Conservation (phyloP, 2,113 vertebrate genomes). For the Lepisosteus osseus region DNA sequence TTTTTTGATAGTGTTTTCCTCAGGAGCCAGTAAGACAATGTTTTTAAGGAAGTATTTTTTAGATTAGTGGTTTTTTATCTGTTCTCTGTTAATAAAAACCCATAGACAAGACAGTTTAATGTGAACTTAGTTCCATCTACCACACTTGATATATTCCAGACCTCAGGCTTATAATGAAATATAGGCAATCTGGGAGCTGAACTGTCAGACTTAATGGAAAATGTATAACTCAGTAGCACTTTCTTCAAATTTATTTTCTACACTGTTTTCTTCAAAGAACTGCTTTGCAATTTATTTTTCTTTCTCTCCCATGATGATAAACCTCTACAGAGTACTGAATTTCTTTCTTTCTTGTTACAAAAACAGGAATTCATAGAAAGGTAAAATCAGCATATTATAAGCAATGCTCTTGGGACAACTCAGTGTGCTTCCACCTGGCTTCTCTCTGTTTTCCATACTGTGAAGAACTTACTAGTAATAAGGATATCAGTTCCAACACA, state of each 20-base stretch:
- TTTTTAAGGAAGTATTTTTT: not conserved
- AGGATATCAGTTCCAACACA: no score
- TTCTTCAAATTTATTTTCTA: not conserved
- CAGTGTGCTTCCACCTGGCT: no score
- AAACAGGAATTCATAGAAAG: no score
- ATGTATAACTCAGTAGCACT: not conserved
- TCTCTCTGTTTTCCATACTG: no score
- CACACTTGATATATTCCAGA: constrained; percentile 9
- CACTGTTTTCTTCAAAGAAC: constrained; percentile 7
- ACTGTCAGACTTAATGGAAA: constrained; percentile 11
- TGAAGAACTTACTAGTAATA: no score
- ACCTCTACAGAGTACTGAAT: no score
- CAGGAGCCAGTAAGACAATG: not conserved
- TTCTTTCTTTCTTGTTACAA: no score
- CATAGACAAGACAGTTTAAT: constrained; percentile 2
- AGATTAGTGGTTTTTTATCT: not conserved
- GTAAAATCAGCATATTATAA: no score
- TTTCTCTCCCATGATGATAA: not conserved
- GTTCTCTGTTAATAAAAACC: not conserved
- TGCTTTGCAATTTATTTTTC: not conserved
- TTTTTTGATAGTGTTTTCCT: no score
- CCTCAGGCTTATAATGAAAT: constrained; percentile 4
- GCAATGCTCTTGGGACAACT: no score
- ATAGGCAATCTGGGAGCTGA: not conserved
- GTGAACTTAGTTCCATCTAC: not conserved